Conservation (phyloP, 2,113 vertebrate species). For the Lethenteron camtschaticum region DNA sequence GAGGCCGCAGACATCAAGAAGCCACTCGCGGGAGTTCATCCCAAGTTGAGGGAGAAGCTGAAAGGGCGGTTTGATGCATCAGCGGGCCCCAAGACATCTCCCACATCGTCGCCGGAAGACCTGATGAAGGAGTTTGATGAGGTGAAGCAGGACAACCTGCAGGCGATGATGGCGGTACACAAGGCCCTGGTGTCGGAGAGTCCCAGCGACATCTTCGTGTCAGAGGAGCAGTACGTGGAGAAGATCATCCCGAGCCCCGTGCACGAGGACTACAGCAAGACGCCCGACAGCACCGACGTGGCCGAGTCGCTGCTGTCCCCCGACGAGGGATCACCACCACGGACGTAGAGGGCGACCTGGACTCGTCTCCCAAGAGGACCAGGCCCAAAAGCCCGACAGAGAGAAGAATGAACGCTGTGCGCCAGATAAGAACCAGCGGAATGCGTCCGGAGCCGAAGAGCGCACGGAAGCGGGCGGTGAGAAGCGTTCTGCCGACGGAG, state of each 20-base stretch:
- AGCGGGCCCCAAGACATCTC: neutral
- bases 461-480: neutral
- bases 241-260: neutral
- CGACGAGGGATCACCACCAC: conserved; percentile 13
- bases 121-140: conserved; percentile 19
- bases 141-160: conserved; percentile 8
- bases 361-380: conserved; percentile 8
- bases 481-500: neutral
- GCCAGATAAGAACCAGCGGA: neutral
- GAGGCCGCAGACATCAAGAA: neutral
- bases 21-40: conserved; percentile 16
- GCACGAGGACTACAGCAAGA: conserved; percentile 1
- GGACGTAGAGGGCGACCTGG: conserved; percentile 12
- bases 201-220: neutral
- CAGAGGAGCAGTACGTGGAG: neutral
- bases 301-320: conserved; percentile 10
- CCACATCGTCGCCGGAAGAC: conserved; percentile 22
- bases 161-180: neutral
- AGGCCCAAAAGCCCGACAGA: neutral
- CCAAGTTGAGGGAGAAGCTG: neutral
- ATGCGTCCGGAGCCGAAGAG: neutral
- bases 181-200: neutral
- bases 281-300: conserved; percentile 6
- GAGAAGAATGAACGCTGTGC: neutral
- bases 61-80: neutral